Evolutionary conservation across 35 echinoderm and acorn worm genomes (phyloP).

Genomic region (Amphiura filiformis): DNA sequence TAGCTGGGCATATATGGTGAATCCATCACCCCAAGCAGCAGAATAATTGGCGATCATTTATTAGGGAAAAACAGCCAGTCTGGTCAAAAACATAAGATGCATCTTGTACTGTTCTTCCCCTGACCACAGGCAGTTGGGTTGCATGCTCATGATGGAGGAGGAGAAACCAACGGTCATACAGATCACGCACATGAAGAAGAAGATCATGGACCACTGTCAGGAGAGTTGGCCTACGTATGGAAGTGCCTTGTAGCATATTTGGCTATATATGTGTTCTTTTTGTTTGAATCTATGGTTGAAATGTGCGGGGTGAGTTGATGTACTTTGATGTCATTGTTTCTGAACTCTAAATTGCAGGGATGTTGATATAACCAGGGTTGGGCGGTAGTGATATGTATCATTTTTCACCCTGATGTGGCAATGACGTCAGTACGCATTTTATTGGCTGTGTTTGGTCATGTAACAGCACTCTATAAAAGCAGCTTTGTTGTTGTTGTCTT

Average conservation of each 20-base stretch:
- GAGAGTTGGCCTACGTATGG: slow-evolving; percentile 67
- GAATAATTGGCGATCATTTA: no score
- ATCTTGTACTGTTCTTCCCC: no score
- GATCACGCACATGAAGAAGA: not conserved
- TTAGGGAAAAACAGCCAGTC: no score
- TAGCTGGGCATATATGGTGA: no score
- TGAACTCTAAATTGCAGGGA: not conserved
- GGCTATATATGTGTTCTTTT: slow-evolving; percentile 79
- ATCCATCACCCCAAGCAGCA: no score
- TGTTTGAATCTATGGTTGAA: slow-evolving; percentile 51
- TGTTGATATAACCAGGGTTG: not conserved
- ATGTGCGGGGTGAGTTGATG: slow-evolving; percentile 37
- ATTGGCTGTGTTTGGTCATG: not conserved
- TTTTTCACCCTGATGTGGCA: not conserved
- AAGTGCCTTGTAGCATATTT: slow-evolving; percentile 44
- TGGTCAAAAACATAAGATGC: no score
- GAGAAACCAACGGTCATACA: not conserved
- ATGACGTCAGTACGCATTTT: not conserved
- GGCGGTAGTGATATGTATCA: not conserved
- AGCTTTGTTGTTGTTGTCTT: no score
- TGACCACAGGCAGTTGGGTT: slow-evolving; percentile 85
- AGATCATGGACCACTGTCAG: slow-evolving; percentile 32
- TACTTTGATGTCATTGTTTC: not conserved
- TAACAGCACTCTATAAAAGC: not conserved
- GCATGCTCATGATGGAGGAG: slow-evolving; percentile 20